Evolutionary conservation across 2,797 vertebrate species (phyloP).

Genomic region (Onychomys arenicola): DNA sequence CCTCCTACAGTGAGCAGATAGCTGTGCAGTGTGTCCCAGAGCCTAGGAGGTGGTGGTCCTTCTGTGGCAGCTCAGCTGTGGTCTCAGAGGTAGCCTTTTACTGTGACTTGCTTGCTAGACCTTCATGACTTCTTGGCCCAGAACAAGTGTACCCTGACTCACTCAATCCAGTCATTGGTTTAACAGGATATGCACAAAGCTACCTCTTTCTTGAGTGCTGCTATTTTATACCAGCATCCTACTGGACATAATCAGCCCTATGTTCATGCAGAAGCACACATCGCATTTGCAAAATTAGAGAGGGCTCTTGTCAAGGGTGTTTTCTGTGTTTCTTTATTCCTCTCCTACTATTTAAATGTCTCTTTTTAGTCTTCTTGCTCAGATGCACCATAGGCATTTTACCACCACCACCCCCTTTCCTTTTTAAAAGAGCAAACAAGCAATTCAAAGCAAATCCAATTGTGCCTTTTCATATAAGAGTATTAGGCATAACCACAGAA

Average conservation of each 20-base stretch:
- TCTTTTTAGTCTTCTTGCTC: conserved; percentile 61
- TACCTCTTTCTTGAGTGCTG: conserved; percentile 57
- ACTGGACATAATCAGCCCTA: conserved; percentile 64
- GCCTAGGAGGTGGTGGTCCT: not conserved
- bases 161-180: conserved; percentile 29
- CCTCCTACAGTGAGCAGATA: not conserved
- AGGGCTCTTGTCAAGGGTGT: conserved; percentile 27
- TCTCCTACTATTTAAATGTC: conserved; percentile 58
- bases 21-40: not conserved
- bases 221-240: conserved; percentile 49
- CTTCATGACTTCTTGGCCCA: conserved; percentile 37
- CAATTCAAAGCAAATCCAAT: conserved; percentile 18
- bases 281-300: conserved; percentile 66
- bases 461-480: not conserved
- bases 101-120: conserved; percentile 43
- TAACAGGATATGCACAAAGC: conserved; percentile 63
- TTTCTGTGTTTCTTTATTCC: conserved; percentile 36
- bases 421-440: conserved; percentile 57
- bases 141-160: conserved; percentile 37
- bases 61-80: not conserved
- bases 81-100: not conserved
- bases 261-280: conserved; percentile 58
- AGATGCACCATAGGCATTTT: not conserved
- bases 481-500: not conserved
- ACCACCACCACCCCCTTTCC: not conserved